These are phyloP conservation scores for Archips xylosteana DNA, from an alignment of 2,888 invertebrate species.

Conservation along the genomic window DNA sequence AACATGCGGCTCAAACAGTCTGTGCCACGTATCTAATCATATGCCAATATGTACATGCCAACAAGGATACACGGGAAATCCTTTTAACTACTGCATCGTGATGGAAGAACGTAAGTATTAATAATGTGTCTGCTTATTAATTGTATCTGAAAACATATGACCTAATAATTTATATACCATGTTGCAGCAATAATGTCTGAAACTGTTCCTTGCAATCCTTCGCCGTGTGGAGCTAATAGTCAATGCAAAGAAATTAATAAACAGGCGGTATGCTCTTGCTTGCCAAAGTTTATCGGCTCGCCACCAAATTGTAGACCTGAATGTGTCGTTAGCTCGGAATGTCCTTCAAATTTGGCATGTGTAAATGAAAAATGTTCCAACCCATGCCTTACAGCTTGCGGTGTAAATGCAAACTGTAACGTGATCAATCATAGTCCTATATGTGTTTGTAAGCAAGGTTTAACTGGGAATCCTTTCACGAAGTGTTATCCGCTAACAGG, in stretches of 20 bases:
- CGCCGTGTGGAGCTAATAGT: constrained; percentile 92
- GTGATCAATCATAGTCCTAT: constrained; percentile 90
- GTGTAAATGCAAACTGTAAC: constrained; percentile 86
- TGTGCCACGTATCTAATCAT: constrained; percentile 91
- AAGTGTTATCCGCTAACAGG: constrained; percentile 87
- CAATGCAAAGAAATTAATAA: constrained; percentile 90
- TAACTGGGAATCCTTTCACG: constrained; percentile 92
- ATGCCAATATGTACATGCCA: constrained; percentile 90
- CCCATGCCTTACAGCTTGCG: constrained; percentile 88
- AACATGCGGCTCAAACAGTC: constrained; percentile 90
- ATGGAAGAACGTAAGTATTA: constrained; percentile 76
- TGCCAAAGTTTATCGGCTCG: constrained; percentile 87
- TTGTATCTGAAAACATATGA: neutral
- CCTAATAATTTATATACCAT: constrained; percentile 1
- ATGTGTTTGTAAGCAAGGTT: constrained; percentile 89
- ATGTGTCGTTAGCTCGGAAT: constrained; percentile 89
- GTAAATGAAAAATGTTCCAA: constrained; percentile 89
- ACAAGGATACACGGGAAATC: constrained; percentile 88
- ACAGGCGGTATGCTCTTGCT: constrained; percentile 90
- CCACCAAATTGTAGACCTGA: constrained; percentile 91
- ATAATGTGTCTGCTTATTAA: neutral
- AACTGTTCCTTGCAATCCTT: constrained; percentile 74
- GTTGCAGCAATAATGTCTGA: constrained; percentile 62
- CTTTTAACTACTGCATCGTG: constrained; percentile 86
- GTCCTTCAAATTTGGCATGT: constrained; percentile 88